Base-by-base conservation (phyloP, 2,113 vertebrate genomes). In the Chionodraco myersi region DNA sequence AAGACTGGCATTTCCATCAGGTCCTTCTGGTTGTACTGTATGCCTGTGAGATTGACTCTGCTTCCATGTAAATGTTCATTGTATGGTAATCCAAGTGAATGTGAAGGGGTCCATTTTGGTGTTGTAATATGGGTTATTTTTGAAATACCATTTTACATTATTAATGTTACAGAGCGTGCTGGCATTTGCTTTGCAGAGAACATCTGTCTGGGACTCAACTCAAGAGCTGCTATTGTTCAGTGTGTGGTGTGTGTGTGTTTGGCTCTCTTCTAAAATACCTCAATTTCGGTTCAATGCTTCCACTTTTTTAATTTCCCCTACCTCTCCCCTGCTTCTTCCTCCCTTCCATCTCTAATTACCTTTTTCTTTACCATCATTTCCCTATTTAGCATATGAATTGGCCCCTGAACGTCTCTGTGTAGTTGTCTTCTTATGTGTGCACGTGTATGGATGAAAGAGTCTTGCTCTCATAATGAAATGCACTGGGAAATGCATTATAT, bases 1-100 rank as follows among this genome's bases (percentile, higher is more conserved):
- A 84, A 79, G 82, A 92, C 75, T 87, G 75, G 84, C 85, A 92
- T 91, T 92, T 92, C 79, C 77, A 92, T 90, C 86, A 88, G 88
- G 75, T 67, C 63, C 26, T 70, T 47, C 48, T 15, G 58, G 53
- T 48, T 58, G n/a, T 21, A 21, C 21, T 21, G 21, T 26, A 47
- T 67, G 63, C 47, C 21, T 21, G 53, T 49, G 21, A 11, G 47
- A 15, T 41, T 7, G 36, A 60, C 15, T 36, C 11, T 9, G 26
- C 8, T 18, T 47, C 14, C 10, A 45, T 36, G 16, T 26, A 5
- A 16, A 54, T 57, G 59, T 49, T 74, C 16, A 16, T 68, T 85
- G 72, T 36, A 67, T 56, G 77, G 36, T 63, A 62, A 82, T 81
- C 34, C 57, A 75, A 60, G 67, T 75, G 65, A 74, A 76, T 12